These are phyloP conservation scores for Drosophila novamexicana DNA, from an alignment of 1,140 invertebrate species.

Conservation along the genomic window DNA sequence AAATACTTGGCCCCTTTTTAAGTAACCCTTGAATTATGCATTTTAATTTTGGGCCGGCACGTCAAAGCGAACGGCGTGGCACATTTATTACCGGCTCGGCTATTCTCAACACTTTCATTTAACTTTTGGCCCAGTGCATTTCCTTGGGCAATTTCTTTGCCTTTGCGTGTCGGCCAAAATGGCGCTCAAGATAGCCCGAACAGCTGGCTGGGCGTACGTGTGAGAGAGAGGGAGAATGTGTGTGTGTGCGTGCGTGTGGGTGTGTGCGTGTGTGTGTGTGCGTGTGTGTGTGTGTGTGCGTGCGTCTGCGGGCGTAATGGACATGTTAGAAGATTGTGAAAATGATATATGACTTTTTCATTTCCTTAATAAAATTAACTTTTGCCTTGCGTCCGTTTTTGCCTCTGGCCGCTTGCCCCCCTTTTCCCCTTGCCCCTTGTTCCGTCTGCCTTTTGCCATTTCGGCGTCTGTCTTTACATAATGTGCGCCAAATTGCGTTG, in stretches of 20 bases:
- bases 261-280: not conserved
- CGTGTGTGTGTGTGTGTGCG: constrained; percentile 17
- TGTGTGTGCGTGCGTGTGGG: not conserved
- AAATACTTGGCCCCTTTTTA: constrained; percentile 17
- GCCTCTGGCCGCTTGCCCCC: not conserved
- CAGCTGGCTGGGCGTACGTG: constrained; percentile 16
- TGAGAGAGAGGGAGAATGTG: constrained; percentile 3
- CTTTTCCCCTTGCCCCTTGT: not conserved
- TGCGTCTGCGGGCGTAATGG: constrained; percentile 55
- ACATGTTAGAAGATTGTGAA: constrained; percentile 80
- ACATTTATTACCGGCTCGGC: constrained; percentile 76
- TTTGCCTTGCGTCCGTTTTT: constrained; percentile 49
- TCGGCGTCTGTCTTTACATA: constrained; percentile 62
- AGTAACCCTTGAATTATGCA: constrained; percentile 73
- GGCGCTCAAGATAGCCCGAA: constrained; percentile 47
- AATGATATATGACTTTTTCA: constrained; percentile 83
- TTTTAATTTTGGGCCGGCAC: constrained; percentile 66
- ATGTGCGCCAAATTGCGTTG: constrained; percentile 79
- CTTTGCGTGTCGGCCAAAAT: constrained; percentile 21
- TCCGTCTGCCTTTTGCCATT: not conserved
- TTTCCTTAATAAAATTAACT: constrained; percentile 83
- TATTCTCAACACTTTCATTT: constrained; percentile 78
- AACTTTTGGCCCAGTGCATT: constrained; percentile 52
- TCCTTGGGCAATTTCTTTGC: constrained; percentile 34
- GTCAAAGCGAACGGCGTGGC: constrained; percentile 65